phyloP scores from a whole-genome alignment of 2,888 invertebrate species.

The Trichopoda pennipes region DNA sequence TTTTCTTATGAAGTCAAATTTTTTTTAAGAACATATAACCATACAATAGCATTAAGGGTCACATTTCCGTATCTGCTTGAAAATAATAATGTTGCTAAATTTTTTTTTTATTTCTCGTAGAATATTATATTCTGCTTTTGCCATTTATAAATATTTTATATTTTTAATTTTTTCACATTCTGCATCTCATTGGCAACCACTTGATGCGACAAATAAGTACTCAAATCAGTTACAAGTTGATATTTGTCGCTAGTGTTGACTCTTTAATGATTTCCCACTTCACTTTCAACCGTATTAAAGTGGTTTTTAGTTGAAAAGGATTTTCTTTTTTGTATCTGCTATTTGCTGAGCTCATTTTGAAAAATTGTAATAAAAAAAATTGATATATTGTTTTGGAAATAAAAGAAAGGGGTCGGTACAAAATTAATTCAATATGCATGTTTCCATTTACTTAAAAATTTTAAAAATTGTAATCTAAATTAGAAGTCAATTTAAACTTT shows the following conservation, averaged over 20 bases:
- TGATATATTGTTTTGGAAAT: constrained; percentile 1
- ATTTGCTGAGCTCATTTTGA: constrained; percentile 44
- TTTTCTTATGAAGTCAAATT: too few species aligned
- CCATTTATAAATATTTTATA: constrained; percentile 39
- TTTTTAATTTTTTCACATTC: constrained; percentile 29
- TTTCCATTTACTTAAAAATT: too few species aligned
- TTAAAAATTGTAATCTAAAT: too few species aligned
- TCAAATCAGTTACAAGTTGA: constrained; percentile 56
- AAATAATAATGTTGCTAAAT: constrained; percentile 3
- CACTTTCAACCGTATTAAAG: constrained; percentile 54
- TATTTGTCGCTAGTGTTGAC: constrained; percentile 60
- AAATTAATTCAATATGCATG: too few species aligned
- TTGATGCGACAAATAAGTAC: constrained; percentile 66
- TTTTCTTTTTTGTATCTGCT: neutral
- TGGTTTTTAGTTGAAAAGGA: constrained; percentile 47
- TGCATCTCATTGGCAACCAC: constrained; percentile 62
- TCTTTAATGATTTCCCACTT: constrained; percentile 61
- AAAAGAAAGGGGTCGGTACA: neutral
- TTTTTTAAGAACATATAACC: too few species aligned
- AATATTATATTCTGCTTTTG: constrained; percentile 4
- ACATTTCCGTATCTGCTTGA: constrained; percentile 3
- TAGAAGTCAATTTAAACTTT: too few species aligned
- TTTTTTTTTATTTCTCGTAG: constrained; percentile 9
- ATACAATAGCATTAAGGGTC: too few species aligned
- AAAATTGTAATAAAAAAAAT: constrained; percentile 9